Percentiles rank a stretch among this genome's conserved stretches.
These are phyloP conservation scores for Morelia viridis DNA, from an alignment of 2,797 vertebrate species.

Conservation along the genomic window DNA sequence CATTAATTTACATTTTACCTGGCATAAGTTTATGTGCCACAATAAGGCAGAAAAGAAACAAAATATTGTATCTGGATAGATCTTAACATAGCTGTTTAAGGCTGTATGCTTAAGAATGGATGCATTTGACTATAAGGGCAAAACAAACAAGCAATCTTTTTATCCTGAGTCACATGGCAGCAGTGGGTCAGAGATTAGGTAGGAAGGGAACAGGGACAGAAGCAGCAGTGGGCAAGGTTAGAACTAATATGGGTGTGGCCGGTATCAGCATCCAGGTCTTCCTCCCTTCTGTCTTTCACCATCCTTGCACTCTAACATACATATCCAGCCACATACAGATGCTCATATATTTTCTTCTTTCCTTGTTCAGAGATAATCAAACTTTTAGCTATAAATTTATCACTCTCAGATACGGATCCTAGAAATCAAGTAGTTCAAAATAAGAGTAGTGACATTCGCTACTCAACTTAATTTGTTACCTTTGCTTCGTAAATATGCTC, in stretches of 20 bases:
- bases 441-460: not conserved
- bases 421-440: not conserved
- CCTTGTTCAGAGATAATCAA: no score
- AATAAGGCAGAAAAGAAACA: not conserved
- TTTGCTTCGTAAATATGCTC: not conserved
- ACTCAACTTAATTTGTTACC: not conserved
- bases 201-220: no score
- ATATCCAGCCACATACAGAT: no score
- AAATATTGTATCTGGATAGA: not conserved
- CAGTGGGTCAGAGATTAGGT: no score
- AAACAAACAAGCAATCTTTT: not conserved
- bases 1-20: conserved; percentile 11
- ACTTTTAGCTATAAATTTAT: no score
- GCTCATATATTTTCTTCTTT: no score
- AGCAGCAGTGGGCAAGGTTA: not conserved
- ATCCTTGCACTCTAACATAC: not conserved
- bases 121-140: not conserved
- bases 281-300: not conserved
- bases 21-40: not conserved
- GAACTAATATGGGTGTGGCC: not conserved
- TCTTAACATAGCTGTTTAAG: not conserved
- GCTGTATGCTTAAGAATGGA: not conserved
- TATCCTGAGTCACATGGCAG: no score
- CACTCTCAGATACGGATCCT: not conserved
- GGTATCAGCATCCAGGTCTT: not conserved